Evolutionary conservation across 2,888 invertebrate genomes (phyloP), one percentile per base, ranked within the genome.

Genomic region (Phorcus lineatus): DNA sequence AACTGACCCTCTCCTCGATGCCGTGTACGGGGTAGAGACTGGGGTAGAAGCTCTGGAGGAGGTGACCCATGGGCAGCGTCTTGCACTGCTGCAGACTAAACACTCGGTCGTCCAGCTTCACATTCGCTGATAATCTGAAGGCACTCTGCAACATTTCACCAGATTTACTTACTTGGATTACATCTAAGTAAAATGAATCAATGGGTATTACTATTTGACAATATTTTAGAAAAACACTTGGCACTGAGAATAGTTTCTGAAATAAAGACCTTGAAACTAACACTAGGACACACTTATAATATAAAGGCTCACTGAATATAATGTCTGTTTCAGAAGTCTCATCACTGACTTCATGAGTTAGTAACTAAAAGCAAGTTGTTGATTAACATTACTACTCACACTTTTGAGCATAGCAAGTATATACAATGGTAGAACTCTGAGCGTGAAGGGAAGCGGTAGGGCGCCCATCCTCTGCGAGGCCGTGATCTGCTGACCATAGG

Each of bases 61-160:
- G 94, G 91, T 95, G 95, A 82, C 94, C 93, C 77, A 98, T 94
- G 11, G 99, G 99, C 88, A 96, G 93, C 55, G 96, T 95, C 94
- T 99, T 99, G 95, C 99, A 96, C 92, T 96, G 95, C 93, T 97
- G 96, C 98, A 99, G 97, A 79, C 97, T 96, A 90, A 95, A 96
- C 53, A 98, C 96, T 79, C 99, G 95, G 93, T 99, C 98, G 94
- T 99, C 99, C 78, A 99, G 94, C 54, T 97, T 95, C 2, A 98
- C 97, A 90, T 96, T 96, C 17, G 96, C 95, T 82, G 98, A 97
- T 80, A 96, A 95, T 86, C 98, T 95, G 94, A 99, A 98, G 17
- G 98, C 97, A 88, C 95, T 94, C 97, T 97, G 93, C 9, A 57
- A 57, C 19, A 57, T 57, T 57, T 19, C 19, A 24, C 2, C 4